Evolutionary conservation across 1,140 invertebrate species (phyloP).

Genomic region (Meloidogyne chitwoodi): DNA sequence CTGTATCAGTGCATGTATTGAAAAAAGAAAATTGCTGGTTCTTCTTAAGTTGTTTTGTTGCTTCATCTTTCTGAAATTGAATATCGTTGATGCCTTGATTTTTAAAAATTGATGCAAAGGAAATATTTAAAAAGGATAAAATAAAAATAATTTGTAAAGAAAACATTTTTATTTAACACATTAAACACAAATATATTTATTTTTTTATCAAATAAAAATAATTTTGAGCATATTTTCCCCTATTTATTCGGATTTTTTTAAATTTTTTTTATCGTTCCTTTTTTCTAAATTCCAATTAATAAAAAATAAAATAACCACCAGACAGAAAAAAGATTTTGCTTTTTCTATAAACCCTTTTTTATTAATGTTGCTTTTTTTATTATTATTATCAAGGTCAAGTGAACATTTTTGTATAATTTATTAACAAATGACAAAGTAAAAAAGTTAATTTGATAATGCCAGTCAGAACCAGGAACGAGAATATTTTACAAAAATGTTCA

Average conservation of each 20-base stretch:
- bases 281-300: too few species aligned
- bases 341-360: background rate
- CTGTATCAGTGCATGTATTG: background rate
- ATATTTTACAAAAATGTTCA: background rate
- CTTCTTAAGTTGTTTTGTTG: background rate
- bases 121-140: background rate
- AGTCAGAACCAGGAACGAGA: background rate
- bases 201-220: background rate
- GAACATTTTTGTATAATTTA: background rate
- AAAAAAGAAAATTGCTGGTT: background rate
- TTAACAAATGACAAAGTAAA: background rate
- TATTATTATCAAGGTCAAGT: background rate
- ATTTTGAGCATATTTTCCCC: too few species aligned
- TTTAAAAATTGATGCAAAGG: background rate
- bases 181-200: background rate
- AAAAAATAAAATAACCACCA: background rate
- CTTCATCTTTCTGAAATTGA: background rate
- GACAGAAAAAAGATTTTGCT: too few species aligned
- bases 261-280: too few species aligned
- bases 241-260: too few species aligned
- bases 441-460: background rate
- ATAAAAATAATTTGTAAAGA: background rate
- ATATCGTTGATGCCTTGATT: background rate
- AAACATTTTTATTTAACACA: background rate
- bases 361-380: background rate